Conservation (phyloP, 2,888 invertebrate species). For the Erannis defoliaria region DNA sequence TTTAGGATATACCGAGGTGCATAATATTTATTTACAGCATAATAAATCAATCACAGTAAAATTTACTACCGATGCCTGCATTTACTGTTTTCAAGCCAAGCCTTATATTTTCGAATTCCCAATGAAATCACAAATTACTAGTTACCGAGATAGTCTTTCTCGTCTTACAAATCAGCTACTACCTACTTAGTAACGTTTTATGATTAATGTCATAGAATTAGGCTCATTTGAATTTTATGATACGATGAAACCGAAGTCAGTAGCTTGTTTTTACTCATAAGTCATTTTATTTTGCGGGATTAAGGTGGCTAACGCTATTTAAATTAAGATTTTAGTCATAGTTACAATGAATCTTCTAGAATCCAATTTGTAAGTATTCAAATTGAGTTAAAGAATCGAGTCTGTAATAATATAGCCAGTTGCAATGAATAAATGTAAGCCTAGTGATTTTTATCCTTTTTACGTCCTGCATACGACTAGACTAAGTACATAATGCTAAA, state of each 20-base stretch:
- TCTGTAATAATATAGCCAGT: too few species aligned
- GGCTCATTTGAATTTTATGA: slow-evolving; percentile 20
- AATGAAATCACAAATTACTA: slow-evolving; percentile 5
- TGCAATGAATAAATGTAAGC: too few species aligned
- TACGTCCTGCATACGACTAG: too few species aligned
- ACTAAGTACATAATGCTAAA: too few species aligned
- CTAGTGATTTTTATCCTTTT: too few species aligned
- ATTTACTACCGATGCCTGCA: neutral
- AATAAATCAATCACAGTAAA: slow-evolving; percentile 3
- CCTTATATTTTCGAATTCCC: neutral
- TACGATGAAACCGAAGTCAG: slow-evolving; percentile 1
- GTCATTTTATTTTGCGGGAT: slow-evolving; percentile 7
- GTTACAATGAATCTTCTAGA: neutral
- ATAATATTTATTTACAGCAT: neutral
- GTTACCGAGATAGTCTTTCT: slow-evolving; percentile 6
- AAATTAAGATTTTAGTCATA: neutral
- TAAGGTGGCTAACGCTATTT: neutral
- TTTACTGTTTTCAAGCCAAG: neutral
- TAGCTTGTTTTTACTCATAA: slow-evolving; percentile 16
- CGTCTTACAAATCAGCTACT: slow-evolving; percentile 4
- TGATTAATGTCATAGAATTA: slow-evolving; percentile 9
- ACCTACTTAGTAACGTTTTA: slow-evolving; percentile 9
- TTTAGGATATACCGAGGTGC: neutral
- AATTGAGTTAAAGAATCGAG: too few species aligned
- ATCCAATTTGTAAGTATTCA: neutral